phyloP scores from a whole-genome alignment of 2,888 invertebrate genomes.

The Cynaeus angustus region DNA sequence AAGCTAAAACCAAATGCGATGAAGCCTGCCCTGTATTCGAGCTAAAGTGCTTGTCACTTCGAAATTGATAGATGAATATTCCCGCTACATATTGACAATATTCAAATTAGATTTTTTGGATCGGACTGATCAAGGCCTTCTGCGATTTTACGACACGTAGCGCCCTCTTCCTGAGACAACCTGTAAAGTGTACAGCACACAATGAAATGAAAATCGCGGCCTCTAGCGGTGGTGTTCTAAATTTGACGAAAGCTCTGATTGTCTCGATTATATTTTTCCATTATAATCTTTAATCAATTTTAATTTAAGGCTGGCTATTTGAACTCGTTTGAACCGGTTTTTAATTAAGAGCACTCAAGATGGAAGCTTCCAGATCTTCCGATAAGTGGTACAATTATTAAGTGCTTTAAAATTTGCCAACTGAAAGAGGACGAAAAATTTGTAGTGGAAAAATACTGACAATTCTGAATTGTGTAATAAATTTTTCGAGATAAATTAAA shows the following conservation, averaged over 20 bases:
- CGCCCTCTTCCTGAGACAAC: no score
- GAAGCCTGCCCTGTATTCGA: background rate
- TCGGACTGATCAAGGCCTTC: background rate
- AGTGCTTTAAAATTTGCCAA: no score
- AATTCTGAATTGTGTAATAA: no score
- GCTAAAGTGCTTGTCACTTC: conserved; percentile 30
- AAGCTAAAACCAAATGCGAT: background rate
- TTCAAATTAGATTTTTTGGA: conserved; percentile 5
- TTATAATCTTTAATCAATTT: conserved; percentile 23
- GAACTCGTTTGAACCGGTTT: conserved; percentile 23
- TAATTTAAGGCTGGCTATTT: conserved; percentile 25
- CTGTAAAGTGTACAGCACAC: no score
- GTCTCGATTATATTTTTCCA: background rate
- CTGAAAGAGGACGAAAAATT: no score
- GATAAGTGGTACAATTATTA: conserved; percentile 20
- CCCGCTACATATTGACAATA: background rate
- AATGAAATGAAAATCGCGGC: no score
- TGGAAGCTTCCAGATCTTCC: background rate
- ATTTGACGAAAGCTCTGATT: no score
- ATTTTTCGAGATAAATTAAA: no score
- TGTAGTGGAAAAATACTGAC: no score
- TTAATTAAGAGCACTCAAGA: conserved; percentile 14
- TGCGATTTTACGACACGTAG: no score
- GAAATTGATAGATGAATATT: conserved; percentile 30
- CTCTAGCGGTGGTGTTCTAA: no score